A percentile compares a stretch with the other conserved stretches of the same genome.
These are phyloP conservation scores for Melolontha melolontha DNA, from an alignment of 2,888 invertebrate species.

Conservation along the genomic window DNA sequence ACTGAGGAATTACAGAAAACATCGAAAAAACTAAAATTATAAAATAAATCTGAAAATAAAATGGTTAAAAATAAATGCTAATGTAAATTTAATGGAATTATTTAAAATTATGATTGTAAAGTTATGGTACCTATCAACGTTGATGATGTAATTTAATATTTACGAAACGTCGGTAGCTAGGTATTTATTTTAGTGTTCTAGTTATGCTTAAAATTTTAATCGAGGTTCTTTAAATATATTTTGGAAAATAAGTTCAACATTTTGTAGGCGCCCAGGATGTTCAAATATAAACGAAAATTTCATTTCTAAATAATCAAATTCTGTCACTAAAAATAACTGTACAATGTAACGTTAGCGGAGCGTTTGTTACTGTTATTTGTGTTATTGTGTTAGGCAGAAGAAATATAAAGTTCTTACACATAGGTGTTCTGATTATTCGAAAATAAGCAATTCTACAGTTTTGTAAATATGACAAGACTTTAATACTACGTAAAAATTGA, in stretches of 20 bases:
- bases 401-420: too few relatives aligned
- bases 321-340: too few relatives aligned
- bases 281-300: not conserved
- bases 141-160: too few relatives aligned
- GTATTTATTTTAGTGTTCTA: not conserved
- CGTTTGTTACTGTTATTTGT: too few relatives aligned
- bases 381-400: too few relatives aligned
- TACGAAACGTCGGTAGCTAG: too few relatives aligned
- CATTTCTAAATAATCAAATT: too few relatives aligned
- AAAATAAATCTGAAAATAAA: not conserved
- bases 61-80: slow-evolving; percentile 12
- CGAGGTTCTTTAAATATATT: not conserved
- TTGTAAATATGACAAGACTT: too few relatives aligned
- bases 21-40: not conserved
- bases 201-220: not conserved
- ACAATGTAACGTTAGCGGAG: too few relatives aligned
- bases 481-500: too few relatives aligned
- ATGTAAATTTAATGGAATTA: not conserved
- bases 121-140: not conserved
- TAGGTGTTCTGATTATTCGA: too few relatives aligned
- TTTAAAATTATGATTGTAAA: not conserved
- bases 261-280: not conserved
- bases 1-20: slow-evolving; percentile 11
- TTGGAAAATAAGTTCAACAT: slow-evolving; percentile 41
- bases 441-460: too few relatives aligned